phyloP scores from a whole-genome alignment of 2,888 invertebrate genomes.

The Chloroclystis v-ata region DNA sequence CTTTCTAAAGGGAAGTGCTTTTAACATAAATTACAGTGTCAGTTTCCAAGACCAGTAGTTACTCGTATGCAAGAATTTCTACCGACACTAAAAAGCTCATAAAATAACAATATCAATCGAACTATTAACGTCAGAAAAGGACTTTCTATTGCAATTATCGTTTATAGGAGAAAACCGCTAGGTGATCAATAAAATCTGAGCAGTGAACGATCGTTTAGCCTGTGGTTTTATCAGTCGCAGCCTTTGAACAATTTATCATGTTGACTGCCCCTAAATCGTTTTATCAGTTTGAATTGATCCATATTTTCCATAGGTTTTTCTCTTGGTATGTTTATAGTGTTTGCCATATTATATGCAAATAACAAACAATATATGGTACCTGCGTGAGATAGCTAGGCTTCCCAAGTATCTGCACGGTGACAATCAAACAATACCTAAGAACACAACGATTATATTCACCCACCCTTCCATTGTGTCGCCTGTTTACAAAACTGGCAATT shows the following conservation, averaged over 20 bases:
- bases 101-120: conserved; percentile 22
- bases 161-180: conserved; percentile 36
- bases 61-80: background rate
- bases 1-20: no score
- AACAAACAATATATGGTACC: no score
- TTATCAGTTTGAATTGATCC: no score
- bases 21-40: no score
- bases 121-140: conserved; percentile 33
- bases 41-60: no score
- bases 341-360: no score
- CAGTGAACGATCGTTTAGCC: conserved; percentile 13
- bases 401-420: background rate
- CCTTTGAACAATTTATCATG: no score
- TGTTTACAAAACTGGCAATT: conserved; percentile 41
- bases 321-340: no score
- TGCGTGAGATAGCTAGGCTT: conserved; percentile 1
- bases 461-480: conserved; percentile 33
- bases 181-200: conserved; percentile 19
- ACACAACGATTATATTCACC: background rate
- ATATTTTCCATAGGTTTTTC: no score
- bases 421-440: conserved; percentile 32
- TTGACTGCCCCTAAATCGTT: no score
- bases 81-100: conserved; percentile 12
- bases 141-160: conserved; percentile 44
- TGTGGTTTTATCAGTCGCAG: no score